These are phyloP conservation scores for Columba livia DNA, from an alignment of 2,113 vertebrate genomes.

Conservation along the genomic window DNA sequence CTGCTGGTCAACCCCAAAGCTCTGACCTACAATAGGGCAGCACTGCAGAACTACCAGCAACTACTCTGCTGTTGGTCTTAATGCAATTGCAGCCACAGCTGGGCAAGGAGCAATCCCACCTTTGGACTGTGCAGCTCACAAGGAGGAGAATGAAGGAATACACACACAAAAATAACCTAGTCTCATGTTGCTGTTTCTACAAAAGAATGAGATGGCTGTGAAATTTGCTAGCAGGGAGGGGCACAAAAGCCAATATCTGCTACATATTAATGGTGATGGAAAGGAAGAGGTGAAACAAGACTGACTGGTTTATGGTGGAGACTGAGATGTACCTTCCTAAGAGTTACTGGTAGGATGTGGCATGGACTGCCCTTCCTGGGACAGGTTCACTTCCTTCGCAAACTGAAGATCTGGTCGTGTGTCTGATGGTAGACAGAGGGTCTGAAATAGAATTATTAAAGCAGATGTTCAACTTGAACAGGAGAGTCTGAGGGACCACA, in stretches of 20 bases:
- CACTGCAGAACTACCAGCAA: neutral
- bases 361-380: neutral
- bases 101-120: neutral
- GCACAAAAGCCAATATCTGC: neutral
- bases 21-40: neutral
- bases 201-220: neutral
- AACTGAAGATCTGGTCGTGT: neutral
- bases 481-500: neutral
- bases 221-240: neutral
- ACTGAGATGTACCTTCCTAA: neutral
- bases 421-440: neutral
- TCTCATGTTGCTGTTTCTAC: neutral
- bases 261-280: neutral
- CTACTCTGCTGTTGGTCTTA: neutral
- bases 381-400: fast-evolving
- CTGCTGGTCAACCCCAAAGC: neutral
- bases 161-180: no score
- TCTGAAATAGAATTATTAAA: neutral
- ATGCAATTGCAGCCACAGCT: neutral
- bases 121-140: neutral
- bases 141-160: neutral
- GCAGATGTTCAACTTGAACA: neutral
- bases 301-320: neutral
- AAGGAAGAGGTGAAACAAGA: neutral
- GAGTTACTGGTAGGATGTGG: neutral